Evolutionary conservation across 2,888 invertebrate species (phyloP), one percentile per base, ranked within the genome.

Genomic region (Chironomus tentans): DNA sequence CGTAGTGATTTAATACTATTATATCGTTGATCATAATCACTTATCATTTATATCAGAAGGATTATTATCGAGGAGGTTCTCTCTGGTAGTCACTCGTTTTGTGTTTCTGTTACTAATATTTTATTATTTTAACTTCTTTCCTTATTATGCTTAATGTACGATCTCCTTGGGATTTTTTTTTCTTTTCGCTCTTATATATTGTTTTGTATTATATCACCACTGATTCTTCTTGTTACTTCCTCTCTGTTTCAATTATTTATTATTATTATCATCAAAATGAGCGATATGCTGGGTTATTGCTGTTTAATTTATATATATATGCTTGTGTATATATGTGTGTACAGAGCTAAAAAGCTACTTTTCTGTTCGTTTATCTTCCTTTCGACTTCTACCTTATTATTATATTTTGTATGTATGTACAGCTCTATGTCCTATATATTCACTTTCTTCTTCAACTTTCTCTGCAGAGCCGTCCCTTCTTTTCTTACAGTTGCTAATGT

Each of bases 1-100:
- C 84, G 82, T 78, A 84, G 83, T 80, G 84, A 84, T 82, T 84
- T 83, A 79, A 84, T 81, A 81, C 84, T 84, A 82, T 83, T 82
- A 80, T 83, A 84, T 80, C 83, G 84, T 80, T 83, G 81, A 79
- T 81, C 82, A 78, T 83, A 81, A 79, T 82, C 81, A 79, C 83
- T 84, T 82, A 82, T 84, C 84, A 84, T 84, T 84, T 83, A 82
- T 65, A 56, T 18, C 56, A 18, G 56, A 18, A 38, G 10, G 38
- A 38, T 38, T 38, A 38, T 56, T 56, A 56, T 56, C 50, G 50
- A 50, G 50, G 50, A n/a, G 15, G 50, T 15, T 50, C 15, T 50
- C 4, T 48, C 4, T 12, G 28, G 48, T 48, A 48, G 50, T n/a
- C 56, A 15, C 56, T 56, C 38, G 38, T 38, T n/a, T n/a, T n/a